Percentiles rank a stretch among this genome's conserved stretches.
These are phyloP conservation scores for Teleogryllus occipitalis DNA, from an alignment of 1,140 invertebrate genomes.

Conservation along the genomic window DNA sequence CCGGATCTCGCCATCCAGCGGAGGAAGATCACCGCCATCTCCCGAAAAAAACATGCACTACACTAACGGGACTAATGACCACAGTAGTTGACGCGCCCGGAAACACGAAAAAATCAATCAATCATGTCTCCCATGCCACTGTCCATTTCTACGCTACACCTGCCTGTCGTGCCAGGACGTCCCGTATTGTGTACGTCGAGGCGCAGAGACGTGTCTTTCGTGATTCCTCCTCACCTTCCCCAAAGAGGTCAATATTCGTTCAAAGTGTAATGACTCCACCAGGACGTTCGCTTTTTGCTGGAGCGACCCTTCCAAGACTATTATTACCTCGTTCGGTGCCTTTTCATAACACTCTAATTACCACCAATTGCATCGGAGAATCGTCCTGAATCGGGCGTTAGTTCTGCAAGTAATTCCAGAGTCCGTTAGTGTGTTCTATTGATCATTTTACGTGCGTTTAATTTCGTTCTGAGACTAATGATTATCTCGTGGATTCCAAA, in stretches of 20 bases:
- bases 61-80: too few relatives aligned
- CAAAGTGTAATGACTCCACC: background rate
- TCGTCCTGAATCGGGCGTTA: background rate
- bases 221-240: background rate
- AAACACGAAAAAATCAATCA: too few relatives aligned
- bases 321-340: background rate
- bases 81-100: too few relatives aligned
- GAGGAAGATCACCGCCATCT: too few relatives aligned
- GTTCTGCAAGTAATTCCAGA: background rate
- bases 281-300: background rate
- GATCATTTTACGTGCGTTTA: background rate
- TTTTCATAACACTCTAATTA: background rate
- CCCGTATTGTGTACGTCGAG: background rate
- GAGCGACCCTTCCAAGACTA: background rate
- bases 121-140: too few relatives aligned
- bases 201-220: background rate
- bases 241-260: background rate
- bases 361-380: background rate
- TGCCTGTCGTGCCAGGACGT: background rate
- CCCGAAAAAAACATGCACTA: too few relatives aligned
- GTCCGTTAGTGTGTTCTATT: background rate
- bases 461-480: background rate
- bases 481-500: too few relatives aligned
- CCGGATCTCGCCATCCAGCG: too few relatives aligned
- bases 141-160: background rate